These are phyloP conservation scores for Tachyglossus aculeatus DNA, from an alignment of 2,797 vertebrate genomes.

Conservation along the genomic window DNA sequence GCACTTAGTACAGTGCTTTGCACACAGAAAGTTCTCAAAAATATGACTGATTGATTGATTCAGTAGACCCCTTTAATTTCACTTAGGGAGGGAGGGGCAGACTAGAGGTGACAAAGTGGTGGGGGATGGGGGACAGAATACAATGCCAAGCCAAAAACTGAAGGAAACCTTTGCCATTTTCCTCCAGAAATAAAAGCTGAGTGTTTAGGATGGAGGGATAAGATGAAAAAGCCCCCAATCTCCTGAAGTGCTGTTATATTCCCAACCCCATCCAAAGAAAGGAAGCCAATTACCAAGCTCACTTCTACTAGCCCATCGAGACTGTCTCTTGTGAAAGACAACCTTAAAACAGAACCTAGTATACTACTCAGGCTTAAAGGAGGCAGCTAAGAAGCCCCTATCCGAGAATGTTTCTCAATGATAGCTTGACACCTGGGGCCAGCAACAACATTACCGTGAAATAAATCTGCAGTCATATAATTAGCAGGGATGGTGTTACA, in stretches of 20 bases:
- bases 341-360: conserved; percentile 55
- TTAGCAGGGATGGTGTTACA: conserved; percentile 58
- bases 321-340: conserved; percentile 51
- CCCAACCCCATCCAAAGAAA: background rate
- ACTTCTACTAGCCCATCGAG: conserved; percentile 44
- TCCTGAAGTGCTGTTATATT: too few relatives aligned
- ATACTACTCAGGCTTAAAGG: conserved; percentile 59
- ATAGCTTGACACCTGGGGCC: conserved; percentile 61
- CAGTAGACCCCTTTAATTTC: too few relatives aligned
- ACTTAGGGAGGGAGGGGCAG: background rate
- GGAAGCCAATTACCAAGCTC: conserved; percentile 36
- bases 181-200: rapidly evolving
- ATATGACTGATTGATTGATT: too few relatives aligned
- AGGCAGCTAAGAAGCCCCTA: conserved; percentile 52
- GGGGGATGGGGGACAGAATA: background rate
- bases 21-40: too few relatives aligned
- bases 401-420: conserved; percentile 53
- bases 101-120: rapidly evolving
- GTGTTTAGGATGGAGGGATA: background rate
- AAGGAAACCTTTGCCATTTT: background rate
- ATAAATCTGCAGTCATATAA: conserved; percentile 71
- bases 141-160: rapidly evolving
- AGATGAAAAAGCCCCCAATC: rapidly evolving
- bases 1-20: too few relatives aligned
- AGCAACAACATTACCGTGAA: conserved; percentile 64